Base-by-base conservation (phyloP, 1,140 invertebrate genomes). In the Dreissena rostriformis region DNA sequence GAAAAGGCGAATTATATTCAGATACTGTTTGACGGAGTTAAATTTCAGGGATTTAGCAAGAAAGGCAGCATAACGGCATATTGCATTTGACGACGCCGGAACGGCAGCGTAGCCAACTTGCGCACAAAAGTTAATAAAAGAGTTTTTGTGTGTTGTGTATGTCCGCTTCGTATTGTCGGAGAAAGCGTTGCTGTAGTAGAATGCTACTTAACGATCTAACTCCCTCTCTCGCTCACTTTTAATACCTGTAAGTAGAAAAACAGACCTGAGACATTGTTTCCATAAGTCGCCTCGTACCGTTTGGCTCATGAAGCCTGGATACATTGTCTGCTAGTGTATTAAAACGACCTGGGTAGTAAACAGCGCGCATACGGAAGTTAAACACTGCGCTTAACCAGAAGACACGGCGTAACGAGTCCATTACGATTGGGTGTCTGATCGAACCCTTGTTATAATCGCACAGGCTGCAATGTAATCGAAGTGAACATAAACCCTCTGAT, bases 11-110 rank as follows among this genome's bases (percentile, higher is more conserved):
- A 73, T 52, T 52, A 55, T 55, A 26, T 73, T 73, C 26, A 73
- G 14, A 52, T 73, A 73, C 22, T 73, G 39, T 22, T 73, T 73
- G 19, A 73, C 22, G 19, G 71, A 73, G 19, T 73, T 73, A 73
- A 53, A 55, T 73, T 73, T n/a, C 53, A 51, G 51, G 26, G 71
- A n/a, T 55, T 55, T 28, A 7, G 71, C 17, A n/a, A 73, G 24
- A 73, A 52, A 53, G 14, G 39, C 49, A 17, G 26, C 71, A 22
- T 73, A 55, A 53, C 71, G 71, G 52, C 71, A 73, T 24, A 73
- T 52, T 26, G 71, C 53, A 26, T 19, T 22, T 15, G 71, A 52
- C 7, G 71, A 53, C 14, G 71, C 71, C 15, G 51, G 71, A n/a
- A 73, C 71, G 22, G 71, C 39, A 26, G 17, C 12, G 24, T 73